Conservation (phyloP, 2,113 vertebrate species). For the Collichthys lucidus region DNA sequence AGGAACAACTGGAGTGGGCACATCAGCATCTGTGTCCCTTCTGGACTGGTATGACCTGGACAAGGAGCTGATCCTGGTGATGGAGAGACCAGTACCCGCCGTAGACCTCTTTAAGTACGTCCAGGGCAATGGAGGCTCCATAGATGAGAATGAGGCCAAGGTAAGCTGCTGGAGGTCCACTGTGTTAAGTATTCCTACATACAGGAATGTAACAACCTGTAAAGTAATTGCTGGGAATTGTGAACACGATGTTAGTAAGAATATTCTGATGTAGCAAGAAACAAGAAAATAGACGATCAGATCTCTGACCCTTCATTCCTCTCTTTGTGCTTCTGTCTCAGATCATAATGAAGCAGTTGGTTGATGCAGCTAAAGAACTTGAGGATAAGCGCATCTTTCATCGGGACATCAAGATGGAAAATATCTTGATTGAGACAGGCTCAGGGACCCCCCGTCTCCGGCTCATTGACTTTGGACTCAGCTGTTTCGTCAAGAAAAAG, state of each 20-base stretch:
- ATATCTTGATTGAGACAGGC: slow-evolving; percentile 16
- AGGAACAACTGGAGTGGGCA: background rate
- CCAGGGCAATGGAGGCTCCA: background rate
- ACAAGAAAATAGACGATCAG: too few species aligned
- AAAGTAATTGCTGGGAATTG: too few species aligned
- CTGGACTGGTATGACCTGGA: slow-evolving; percentile 34
- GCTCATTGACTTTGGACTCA: slow-evolving; percentile 40
- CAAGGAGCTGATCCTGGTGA: slow-evolving; percentile 23
- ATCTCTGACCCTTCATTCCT: too few species aligned
- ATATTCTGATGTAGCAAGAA: too few species aligned
- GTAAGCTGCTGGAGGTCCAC: background rate
- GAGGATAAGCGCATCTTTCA: background rate
- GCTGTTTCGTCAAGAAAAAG: background rate
- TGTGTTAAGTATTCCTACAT: too few species aligned
- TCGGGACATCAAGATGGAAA: slow-evolving; percentile 29
- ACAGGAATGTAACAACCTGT: too few species aligned
- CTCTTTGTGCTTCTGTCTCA: background rate
- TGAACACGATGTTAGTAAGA: too few species aligned
- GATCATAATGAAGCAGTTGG: slow-evolving; percentile 34
- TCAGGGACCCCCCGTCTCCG: background rate
- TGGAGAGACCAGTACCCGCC: slow-evolving; percentile 19
- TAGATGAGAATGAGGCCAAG: slow-evolving; percentile 1
- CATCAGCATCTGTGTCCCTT: background rate
- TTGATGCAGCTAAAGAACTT: background rate
- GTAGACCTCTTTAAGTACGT: background rate